A percentile compares a stretch with the other conserved stretches of the same genome.
Conservation (phyloP, 2,797 vertebrate genomes). For the Acanthis flammea region DNA sequence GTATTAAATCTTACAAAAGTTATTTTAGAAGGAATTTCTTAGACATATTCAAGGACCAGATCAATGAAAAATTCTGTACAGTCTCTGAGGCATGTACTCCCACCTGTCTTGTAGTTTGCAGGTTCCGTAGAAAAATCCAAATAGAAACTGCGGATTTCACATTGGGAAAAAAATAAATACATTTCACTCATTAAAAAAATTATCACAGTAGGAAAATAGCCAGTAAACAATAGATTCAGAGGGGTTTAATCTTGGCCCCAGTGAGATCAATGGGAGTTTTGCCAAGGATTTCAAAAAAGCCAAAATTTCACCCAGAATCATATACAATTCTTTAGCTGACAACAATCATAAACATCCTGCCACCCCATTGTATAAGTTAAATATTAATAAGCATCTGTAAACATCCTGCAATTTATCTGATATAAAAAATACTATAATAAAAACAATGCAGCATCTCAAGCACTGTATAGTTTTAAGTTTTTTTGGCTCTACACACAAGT, state of each 20-base stretch:
- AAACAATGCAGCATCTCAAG: constrained; percentile 58
- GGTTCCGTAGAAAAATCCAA: constrained; percentile 38
- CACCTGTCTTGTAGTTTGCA: not conserved
- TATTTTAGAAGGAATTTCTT: constrained; percentile 12
- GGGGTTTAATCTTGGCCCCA: constrained; percentile 28
- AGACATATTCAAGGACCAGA: not conserved
- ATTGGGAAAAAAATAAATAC: constrained; percentile 57
- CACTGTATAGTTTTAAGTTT: constrained; percentile 7
- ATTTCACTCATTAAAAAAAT: constrained; percentile 26
- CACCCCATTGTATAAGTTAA: constrained; percentile 34
- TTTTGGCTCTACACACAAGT: constrained; percentile 22
- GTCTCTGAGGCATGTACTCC: constrained; percentile 12
- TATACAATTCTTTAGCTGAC: constrained; percentile 32
- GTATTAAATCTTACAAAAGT: constrained; percentile 24
- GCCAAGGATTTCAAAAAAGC: constrained; percentile 47
- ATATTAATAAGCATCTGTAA: constrained; percentile 61
- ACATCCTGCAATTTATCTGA: constrained; percentile 37
- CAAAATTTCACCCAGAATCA: constrained; percentile 42
- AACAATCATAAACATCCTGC: constrained; percentile 31
- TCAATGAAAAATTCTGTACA: constrained; percentile 13
- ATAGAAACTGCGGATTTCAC: constrained; percentile 46
- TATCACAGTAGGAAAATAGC: constrained; percentile 61
- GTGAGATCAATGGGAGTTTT: constrained; percentile 30
- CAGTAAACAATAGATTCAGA: constrained; percentile 40
- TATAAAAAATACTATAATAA: constrained; percentile 54